phyloP scores from a whole-genome alignment of 2,797 vertebrate species.

The Macropus fuliginosus region DNA sequence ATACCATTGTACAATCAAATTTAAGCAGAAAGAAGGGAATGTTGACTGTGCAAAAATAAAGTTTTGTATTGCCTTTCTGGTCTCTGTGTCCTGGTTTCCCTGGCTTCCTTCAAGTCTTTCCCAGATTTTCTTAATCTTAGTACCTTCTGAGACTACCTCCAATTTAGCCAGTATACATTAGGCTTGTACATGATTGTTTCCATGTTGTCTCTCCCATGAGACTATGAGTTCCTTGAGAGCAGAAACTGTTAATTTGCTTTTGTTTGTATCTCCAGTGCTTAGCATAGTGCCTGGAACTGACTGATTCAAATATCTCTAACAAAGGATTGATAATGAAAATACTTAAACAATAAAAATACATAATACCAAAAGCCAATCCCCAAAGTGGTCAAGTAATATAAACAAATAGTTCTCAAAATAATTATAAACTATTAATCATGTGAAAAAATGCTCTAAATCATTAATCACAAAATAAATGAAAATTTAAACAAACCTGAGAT shows the following conservation, averaged over 20 bases:
- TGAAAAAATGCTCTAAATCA: neutral
- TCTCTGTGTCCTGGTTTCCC: neutral
- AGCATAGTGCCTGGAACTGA: neutral
- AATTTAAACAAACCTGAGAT: neutral
- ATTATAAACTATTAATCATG: neutral
- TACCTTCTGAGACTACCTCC: neutral
- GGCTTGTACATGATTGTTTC: neutral
- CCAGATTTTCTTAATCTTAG: neutral
- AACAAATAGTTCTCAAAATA: neutral
- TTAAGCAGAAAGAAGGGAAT: neutral
- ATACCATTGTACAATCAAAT: neutral
- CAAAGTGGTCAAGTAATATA: neutral
- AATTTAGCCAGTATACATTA: neutral
- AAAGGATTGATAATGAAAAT: neutral
- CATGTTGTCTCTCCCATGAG: neutral
- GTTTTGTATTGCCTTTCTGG: neutral
- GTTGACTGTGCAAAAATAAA: neutral
- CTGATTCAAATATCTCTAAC: neutral
- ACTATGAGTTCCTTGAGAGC: neutral
- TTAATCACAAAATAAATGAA: neutral
- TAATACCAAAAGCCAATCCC: neutral
- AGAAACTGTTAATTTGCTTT: neutral
- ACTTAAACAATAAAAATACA: neutral
- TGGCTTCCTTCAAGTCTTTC: neutral
- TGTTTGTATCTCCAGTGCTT: neutral